A percentile compares a stretch with the other conserved stretches of the same genome.
Conservation (phyloP, 2,113 vertebrate species). For the Climacteris rufus region DNA sequence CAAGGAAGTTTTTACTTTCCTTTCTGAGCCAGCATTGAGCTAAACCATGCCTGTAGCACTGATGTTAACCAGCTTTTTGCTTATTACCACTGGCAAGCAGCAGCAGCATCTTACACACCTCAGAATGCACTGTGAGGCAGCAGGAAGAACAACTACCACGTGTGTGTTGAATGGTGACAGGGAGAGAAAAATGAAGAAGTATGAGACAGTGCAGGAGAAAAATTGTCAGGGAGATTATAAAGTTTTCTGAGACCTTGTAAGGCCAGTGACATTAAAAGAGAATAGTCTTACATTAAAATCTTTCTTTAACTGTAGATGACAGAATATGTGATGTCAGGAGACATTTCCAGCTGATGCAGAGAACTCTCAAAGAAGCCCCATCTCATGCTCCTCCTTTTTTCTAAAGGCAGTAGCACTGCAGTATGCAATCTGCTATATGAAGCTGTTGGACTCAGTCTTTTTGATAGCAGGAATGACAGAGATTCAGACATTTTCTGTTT, state of each 20-base stretch:
- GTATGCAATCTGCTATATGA: not conserved
- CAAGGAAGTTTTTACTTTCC: not conserved
- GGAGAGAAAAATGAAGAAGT: not conserved
- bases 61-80: not conserved
- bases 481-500: not conserved
- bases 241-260: not conserved
- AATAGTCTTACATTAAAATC: not conserved
- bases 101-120: accelerated
- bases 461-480: not conserved
- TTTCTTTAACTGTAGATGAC: not conserved
- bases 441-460: not conserved
- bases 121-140: not conserved
- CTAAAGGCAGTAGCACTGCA: not conserved
- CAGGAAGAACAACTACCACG: not conserved
- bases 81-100: not conserved
- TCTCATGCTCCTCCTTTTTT: not conserved
- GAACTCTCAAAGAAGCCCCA: not conserved
- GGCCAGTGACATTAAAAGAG: not conserved
- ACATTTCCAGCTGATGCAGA: not conserved
- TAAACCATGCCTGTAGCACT: not conserved
- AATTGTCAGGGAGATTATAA: not conserved
- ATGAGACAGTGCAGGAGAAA: accelerated
- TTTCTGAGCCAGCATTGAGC: not conserved
- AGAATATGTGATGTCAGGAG: not conserved
- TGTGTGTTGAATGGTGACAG: not conserved